Conservation (phyloP, 2,797 vertebrate species). For the Vireo griseus region DNA sequence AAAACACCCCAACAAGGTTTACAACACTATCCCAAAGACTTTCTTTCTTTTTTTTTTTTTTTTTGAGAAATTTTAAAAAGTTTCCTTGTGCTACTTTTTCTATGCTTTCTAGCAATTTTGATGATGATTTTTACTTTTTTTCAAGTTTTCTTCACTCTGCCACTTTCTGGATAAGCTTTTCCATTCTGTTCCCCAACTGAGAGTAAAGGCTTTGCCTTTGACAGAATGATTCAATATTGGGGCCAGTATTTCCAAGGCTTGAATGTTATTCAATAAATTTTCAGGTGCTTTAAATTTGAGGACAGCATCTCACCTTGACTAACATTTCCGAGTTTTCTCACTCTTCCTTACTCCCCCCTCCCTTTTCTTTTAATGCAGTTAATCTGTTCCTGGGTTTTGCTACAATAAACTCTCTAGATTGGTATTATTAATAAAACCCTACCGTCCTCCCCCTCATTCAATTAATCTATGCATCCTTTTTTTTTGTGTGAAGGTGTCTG, state of each 20-base stretch:
- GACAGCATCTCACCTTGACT: slow-evolving; percentile 2
- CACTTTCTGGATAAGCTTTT: not conserved
- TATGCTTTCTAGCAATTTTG: not conserved
- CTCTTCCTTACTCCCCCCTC: not conserved
- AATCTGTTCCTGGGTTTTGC: slow-evolving; percentile 26
- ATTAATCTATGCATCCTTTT: slow-evolving; percentile 46
- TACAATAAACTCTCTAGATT: slow-evolving; percentile 43
- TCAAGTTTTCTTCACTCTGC: not conserved
- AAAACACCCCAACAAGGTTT: not conserved
- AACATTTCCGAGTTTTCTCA: not conserved
- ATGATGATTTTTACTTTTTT: not conserved
- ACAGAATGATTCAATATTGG: not conserved
- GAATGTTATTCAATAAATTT: not conserved
- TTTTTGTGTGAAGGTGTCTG: slow-evolving; percentile 21
- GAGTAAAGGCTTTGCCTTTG: not conserved
- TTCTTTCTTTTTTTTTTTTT: no score
- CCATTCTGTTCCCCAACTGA: not conserved
- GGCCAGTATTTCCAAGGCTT: not conserved
- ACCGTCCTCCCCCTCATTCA: slow-evolving; percentile 40
- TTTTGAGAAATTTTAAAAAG: not conserved
- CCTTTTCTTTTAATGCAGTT: not conserved
- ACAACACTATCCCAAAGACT: not conserved
- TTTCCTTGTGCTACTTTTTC: not conserved
- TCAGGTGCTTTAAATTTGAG: not conserved
- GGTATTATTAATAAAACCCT: slow-evolving; percentile 59